Evolutionary conservation across 30 jellyfish, hydroid and myxozoan species (phyloP).

Genomic region (Nemopilema nomurai): DNA sequence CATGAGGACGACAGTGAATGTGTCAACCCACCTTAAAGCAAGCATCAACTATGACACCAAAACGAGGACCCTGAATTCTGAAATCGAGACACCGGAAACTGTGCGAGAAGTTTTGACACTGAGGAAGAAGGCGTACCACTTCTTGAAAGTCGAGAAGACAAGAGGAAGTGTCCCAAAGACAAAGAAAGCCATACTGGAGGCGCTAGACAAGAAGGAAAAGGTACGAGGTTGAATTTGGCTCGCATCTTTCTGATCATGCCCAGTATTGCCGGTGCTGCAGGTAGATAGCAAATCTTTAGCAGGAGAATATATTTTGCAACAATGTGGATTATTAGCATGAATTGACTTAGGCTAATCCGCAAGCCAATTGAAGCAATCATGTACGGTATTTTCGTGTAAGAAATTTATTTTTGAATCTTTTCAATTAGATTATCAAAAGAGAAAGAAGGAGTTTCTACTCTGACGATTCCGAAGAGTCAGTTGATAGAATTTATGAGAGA

Average conservation of each 20-base stretch:
- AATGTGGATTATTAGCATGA: too few relatives aligned
- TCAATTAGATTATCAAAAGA: neutral
- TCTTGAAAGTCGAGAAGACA: constrained; percentile 23
- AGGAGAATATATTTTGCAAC: too few relatives aligned
- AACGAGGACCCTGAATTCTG: constrained; percentile 40
- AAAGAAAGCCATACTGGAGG: neutral
- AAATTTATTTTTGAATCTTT: too few relatives aligned
- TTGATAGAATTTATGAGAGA: neutral
- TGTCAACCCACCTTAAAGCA: constrained; percentile 47
- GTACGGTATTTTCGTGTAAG: too few relatives aligned
- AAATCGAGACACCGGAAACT: constrained; percentile 58
- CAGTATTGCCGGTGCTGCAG: too few relatives aligned
- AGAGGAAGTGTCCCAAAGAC: neutral
- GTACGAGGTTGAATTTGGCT: neutral
- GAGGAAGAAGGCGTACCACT: constrained; percentile 37
- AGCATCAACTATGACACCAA: constrained; percentile 31
- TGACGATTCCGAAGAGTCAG: neutral
- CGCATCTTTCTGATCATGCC: too few relatives aligned
- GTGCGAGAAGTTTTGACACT: constrained; percentile 39
- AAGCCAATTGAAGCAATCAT: too few relatives aligned
- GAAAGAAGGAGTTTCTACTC: neutral
- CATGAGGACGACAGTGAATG: constrained; percentile 48
- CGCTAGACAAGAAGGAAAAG: neutral
- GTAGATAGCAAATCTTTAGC: too few relatives aligned
- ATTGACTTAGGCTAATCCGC: too few relatives aligned